Evolutionary conservation across 2,113 vertebrate genomes (phyloP).

Genomic region (Siniperca knerii): DNA sequence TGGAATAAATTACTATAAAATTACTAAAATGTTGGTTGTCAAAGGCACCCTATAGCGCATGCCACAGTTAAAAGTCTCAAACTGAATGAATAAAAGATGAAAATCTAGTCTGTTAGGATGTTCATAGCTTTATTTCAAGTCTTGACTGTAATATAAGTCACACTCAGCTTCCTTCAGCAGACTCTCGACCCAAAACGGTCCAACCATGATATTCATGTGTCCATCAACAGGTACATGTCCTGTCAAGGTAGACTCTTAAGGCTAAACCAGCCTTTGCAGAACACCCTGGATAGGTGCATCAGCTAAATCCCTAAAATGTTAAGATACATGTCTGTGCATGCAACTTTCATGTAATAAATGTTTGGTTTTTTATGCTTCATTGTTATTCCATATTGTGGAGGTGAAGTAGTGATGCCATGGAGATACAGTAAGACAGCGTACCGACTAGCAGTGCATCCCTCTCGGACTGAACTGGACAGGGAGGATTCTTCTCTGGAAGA

Average conservation of each 20-base stretch:
- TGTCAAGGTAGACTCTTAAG: neutral
- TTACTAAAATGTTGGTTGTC: neutral
- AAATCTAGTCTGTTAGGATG: neutral
- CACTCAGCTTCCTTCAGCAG: neutral
- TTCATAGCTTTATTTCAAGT: neutral
- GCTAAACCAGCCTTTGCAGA: neutral
- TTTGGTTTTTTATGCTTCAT: neutral
- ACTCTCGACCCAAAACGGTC: neutral
- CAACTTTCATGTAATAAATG: neutral
- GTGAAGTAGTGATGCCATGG: no score
- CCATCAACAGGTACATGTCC: neutral
- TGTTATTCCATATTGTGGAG: neutral
- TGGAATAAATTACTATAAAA: neutral
- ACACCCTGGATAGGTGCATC: neutral
- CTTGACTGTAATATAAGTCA: neutral
- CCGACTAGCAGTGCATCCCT: constrained; percentile 25
- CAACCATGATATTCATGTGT: neutral
- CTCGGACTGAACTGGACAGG: constrained; percentile 24
- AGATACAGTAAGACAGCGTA: constrained; percentile 2
- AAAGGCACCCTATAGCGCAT: neutral
- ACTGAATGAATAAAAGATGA: neutral
- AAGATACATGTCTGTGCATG: neutral
- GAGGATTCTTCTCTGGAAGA: constrained; percentile 79
- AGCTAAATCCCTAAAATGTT: no score
- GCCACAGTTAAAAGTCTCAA: neutral